These are phyloP conservation scores for Vollenhovia emeryi DNA, from an alignment of 1,140 invertebrate genomes.

Conservation along the genomic window DNA sequence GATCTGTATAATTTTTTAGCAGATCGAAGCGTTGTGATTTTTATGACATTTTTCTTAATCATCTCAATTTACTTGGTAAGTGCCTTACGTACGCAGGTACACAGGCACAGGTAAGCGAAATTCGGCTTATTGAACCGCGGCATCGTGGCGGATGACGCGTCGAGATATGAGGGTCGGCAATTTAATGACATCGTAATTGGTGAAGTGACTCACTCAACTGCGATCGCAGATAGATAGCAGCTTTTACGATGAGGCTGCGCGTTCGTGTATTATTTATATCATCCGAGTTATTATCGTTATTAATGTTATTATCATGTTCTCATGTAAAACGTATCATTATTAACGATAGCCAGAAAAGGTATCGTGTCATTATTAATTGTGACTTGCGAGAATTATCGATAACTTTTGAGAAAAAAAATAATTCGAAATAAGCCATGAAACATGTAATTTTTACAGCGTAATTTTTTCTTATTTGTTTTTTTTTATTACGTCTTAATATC, in stretches of 20 bases:
- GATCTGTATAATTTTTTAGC: no score
- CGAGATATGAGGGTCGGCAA: constrained; percentile 37
- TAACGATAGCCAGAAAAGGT: not conserved
- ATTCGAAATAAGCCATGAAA: not conserved
- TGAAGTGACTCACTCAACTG: constrained; percentile 47
- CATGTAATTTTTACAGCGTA: not conserved
- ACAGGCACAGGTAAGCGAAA: constrained; percentile 22
- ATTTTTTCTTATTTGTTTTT: no score
- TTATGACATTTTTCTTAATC: no score
- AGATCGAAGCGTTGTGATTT: no score
- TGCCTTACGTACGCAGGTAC: not conserved
- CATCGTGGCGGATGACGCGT: not conserved
- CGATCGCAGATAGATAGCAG: constrained; percentile 23
- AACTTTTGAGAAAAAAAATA: not conserved
- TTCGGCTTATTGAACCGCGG: not conserved
- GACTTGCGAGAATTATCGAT: not conserved
- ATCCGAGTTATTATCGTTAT: not conserved
- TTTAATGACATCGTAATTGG: constrained; percentile 39
- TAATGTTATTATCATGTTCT: not conserved
- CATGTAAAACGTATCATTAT: not conserved
- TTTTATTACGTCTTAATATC: no score
- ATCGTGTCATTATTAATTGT: not conserved
- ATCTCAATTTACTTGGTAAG: not conserved
- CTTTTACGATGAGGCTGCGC: not conserved
- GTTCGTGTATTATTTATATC: not conserved